Conservation (phyloP, 2,888 invertebrate genomes). For the Andricus curvator region DNA sequence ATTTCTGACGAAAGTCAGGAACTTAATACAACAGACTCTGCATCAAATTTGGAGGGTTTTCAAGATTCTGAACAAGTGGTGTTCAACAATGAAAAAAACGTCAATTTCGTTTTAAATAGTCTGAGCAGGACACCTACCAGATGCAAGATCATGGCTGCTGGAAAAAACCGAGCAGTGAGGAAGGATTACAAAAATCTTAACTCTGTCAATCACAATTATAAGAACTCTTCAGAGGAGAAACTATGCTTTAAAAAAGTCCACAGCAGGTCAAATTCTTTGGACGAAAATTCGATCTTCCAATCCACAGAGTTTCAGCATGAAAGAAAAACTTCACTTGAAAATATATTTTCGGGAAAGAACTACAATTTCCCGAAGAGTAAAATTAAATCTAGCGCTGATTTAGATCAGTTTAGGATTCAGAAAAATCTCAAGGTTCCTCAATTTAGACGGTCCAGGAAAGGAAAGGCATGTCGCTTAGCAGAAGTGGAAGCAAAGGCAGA, state of each 20-base stretch:
- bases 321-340: slow-evolving; percentile 62
- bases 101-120: slow-evolving; percentile 67
- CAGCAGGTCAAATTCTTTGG: slow-evolving; percentile 66
- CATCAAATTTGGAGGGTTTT: slow-evolving; percentile 52
- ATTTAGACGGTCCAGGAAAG: slow-evolving; percentile 29
- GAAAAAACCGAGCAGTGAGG: slow-evolving; percentile 57
- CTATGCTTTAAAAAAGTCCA: slow-evolving; percentile 62
- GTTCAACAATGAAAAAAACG: slow-evolving; percentile 50
- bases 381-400: slow-evolving; percentile 63
- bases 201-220: slow-evolving; percentile 61
- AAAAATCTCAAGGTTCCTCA: slow-evolving; percentile 41
- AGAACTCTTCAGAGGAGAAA: slow-evolving; percentile 63
- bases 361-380: slow-evolving; percentile 51
- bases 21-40: not conserved
- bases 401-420: slow-evolving; percentile 47
- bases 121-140: slow-evolving; percentile 59
- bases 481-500: slow-evolving; percentile 63
- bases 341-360: slow-evolving; percentile 45
- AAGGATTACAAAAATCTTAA: not conserved
- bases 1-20: not conserved
- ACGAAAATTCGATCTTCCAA: slow-evolving; percentile 64
- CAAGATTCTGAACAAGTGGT: slow-evolving; percentile 52
- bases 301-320: slow-evolving; percentile 38
- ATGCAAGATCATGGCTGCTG: slow-evolving; percentile 49
- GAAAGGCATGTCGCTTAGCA: slow-evolving; percentile 49